Evolutionary conservation across 2,113 vertebrate genomes (phyloP), one percentile per base, ranked within the genome.

Genomic region (Halcyon malimbica): DNA sequence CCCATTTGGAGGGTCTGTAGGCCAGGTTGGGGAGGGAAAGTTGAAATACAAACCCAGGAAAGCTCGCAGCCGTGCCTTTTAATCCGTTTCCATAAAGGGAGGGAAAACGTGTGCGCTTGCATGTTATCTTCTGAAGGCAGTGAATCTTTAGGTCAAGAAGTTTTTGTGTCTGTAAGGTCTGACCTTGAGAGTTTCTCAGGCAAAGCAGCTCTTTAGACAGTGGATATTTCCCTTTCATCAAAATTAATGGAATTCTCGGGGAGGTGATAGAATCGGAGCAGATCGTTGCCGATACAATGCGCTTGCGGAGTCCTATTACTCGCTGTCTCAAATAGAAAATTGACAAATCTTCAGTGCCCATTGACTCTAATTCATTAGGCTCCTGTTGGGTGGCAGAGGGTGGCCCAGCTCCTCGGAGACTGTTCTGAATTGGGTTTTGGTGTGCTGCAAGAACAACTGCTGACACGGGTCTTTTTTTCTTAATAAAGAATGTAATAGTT

Each of bases 171-270:
- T 37, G 1, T 44, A 21, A 53, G 16, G 67, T 63, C 31, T 91
- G 90, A 93, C 95, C 87, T 91, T 91, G 83, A 94, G 81, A 70
- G 64, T 74, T 83, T 77, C 81, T 79, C 46, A 25, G 71, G 83
- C 76, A 41, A 46, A 85, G 56, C 44, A 51, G 50, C 59, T 87
- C 59, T 77, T 79, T 13, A 83, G 64, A 25, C 46, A 35, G 68
- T 5, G n/a, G 33, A 2, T 33, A 11, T 78, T 84, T 82, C 69
- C 46, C 59, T 84, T 92, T 93, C 54, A 94, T 91, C 77, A 93
- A 17, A 94, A 95, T 89, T 89, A 95, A 94, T 96, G 90, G 29
- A 48, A 54, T 56, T 21, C 87, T 79, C 3, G 19, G 26, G 90
- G 91, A 91, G 56, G 46, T 62, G 71, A 76, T 83, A 29, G 54